phyloP scores from a whole-genome alignment of 2,797 vertebrate genomes.

The Calcarius lapponicus region DNA sequence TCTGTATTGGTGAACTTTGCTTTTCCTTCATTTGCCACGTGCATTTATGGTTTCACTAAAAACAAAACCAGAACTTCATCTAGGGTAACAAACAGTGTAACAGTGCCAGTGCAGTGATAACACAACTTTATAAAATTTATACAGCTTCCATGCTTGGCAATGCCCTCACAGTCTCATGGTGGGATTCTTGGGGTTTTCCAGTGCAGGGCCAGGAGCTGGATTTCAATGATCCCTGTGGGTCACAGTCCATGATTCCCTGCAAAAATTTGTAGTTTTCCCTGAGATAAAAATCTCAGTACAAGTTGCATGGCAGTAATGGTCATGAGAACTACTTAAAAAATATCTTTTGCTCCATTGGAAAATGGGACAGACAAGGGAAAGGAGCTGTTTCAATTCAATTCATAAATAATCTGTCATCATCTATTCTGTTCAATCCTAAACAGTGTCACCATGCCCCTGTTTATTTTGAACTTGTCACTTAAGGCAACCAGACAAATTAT shows the following conservation, averaged over 20 bases:
- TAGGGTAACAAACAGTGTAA: background rate
- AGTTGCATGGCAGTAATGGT: background rate
- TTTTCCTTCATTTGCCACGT: background rate
- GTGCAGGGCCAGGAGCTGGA: background rate
- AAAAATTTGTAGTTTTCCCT: background rate
- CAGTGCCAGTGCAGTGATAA: background rate
- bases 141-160: background rate
- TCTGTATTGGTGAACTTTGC: background rate
- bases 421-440: constrained; percentile 38
- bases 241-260: background rate
- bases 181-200: background rate
- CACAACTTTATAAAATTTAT: background rate
- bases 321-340: background rate
- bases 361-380: background rate
- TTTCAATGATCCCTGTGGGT: background rate
- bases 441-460: background rate
- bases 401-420: constrained; percentile 25
- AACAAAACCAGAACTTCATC: background rate
- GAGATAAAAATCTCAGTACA: background rate
- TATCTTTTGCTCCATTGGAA: background rate
- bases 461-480: constrained; percentile 25
- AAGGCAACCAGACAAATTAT: background rate
- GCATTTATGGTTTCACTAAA: background rate
- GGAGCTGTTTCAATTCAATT: constrained; percentile 27
- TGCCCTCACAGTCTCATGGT: background rate